Evolutionary conservation across 1,140 invertebrate species (phyloP), one percentile per base, ranked within the genome.

Genomic region (Ceratosolen fusciceps): DNA sequence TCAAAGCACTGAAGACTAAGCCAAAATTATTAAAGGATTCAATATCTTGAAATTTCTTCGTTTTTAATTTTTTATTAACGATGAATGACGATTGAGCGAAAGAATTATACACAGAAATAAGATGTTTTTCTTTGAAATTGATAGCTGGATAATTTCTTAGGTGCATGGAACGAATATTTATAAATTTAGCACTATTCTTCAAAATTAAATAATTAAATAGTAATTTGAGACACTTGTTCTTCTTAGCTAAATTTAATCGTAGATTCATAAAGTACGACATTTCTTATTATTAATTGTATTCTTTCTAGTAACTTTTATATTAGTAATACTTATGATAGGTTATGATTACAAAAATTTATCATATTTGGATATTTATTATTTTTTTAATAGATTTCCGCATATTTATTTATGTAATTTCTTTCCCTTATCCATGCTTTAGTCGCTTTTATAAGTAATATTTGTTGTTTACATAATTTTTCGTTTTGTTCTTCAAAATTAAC

Each of bases 231-330:
- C 65, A 37, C 52, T 73, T 82, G 5, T 16, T 8, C 10, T 10
- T 70, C 74, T 58, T 82, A 10, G 58, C n/a, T n/a, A 79, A 4
- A 1, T 65, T 79, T 52, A 84, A 65, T 77, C 58, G 75, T 1
- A 73, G 77, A 34, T 75, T 82, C 34, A 73, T 83, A 24, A 85
- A 75, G 34, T 83, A 80, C 77, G 83, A 86, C 86, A 87, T 87
- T 81, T 47, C 47, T 26, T 54, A 31, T 62, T 43, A 26, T 26
- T 62, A n/a, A 14, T 60, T 39, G 39, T 26, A 26, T 29, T 37
- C 47, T 62, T 74, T 54, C 52, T 73, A 8, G 39, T 26, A 26
- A 19, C 24, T 60, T 62, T 74, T 54, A 31, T 73, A 8, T n/a
- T 73, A 19, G 8, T 5, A 71, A 34, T 12, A 29, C 56, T n/a